Percentiles rank a stretch among this genome's conserved stretches.
phyloP scores from a whole-genome alignment of 2,888 invertebrate genomes.

The Drosophila histrio region DNA sequence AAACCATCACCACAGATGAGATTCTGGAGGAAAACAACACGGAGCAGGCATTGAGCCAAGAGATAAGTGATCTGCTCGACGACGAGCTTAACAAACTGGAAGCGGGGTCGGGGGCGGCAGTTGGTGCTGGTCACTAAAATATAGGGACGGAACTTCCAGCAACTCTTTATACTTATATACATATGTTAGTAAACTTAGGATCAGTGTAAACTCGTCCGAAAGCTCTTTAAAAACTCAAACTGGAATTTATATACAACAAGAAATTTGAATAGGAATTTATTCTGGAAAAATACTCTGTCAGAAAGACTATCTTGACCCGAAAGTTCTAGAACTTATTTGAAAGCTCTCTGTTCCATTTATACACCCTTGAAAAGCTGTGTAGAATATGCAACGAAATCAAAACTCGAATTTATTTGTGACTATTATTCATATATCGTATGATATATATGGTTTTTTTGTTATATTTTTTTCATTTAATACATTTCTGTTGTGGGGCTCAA shows the following conservation, averaged over 20 bases:
- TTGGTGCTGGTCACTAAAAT: slow-evolving; percentile 40
- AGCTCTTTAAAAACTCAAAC: neutral
- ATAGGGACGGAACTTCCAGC: neutral
- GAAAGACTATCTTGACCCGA: neutral
- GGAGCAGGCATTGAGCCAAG: slow-evolving; percentile 78
- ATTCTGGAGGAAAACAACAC: slow-evolving; percentile 80
- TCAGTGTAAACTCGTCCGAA: neutral
- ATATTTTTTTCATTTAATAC: slow-evolving; percentile 16
- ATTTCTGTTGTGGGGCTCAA: slow-evolving; percentile 68
- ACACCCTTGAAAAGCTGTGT: slow-evolving; percentile 19
- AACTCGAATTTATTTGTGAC: slow-evolving; percentile 32
- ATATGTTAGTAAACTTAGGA: too few species aligned
- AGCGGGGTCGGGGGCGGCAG: neutral
- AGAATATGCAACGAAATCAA: slow-evolving; percentile 4
- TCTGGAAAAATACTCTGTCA: slow-evolving; percentile 13
- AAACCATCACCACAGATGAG: slow-evolving; percentile 81
- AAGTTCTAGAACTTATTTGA: neutral
- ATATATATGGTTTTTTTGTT: slow-evolving; percentile 23
- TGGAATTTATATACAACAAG: neutral
- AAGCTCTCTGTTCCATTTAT: slow-evolving; percentile 9
- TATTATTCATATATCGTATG: neutral
- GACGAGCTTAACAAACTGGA: slow-evolving; percentile 82
- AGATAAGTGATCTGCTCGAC: slow-evolving; percentile 82
- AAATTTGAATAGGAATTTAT: neutral
- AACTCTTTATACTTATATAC: too few species aligned